Percentiles rank a stretch among this genome's conserved stretches.
Evolutionary conservation across 2,113 vertebrate genomes (phyloP).

Genomic region (Antidorcas marsupialis): DNA sequence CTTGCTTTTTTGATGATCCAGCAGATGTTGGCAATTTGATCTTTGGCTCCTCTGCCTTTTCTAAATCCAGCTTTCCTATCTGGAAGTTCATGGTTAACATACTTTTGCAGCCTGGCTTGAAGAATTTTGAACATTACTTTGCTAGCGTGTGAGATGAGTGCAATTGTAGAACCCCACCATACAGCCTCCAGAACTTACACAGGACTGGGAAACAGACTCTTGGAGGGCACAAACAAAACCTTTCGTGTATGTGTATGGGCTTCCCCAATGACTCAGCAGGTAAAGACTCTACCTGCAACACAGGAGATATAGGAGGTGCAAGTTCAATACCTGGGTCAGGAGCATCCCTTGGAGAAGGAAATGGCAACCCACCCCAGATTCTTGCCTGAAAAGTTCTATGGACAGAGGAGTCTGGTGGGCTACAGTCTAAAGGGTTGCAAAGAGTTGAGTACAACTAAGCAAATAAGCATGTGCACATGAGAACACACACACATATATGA

Average conservation of each 20-base stretch:
- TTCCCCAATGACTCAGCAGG: not conserved
- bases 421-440: not conserved
- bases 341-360: not conserved
- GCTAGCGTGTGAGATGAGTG: not conserved
- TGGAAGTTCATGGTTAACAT: fast-evolving
- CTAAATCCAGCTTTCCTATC: not conserved
- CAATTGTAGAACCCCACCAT: not conserved
- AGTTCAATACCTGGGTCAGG: not conserved
- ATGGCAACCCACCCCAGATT: not conserved
- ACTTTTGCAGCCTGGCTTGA: not conserved
- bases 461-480: not conserved
- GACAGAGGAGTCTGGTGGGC: not conserved
- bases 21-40: not conserved
- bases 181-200: not conserved
- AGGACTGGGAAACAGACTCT: not conserved
- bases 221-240: not conserved
- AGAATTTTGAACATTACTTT: not conserved
- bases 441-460: not conserved
- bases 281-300: not conserved
- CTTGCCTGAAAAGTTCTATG: not conserved
- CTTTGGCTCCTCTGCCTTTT: not conserved
- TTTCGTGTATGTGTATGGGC: not conserved
- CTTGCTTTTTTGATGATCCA: not conserved
- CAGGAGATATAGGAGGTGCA: not conserved
- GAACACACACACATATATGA: not conserved